Evolutionary conservation across 2,888 invertebrate genomes (phyloP).

Genomic region (Drosophila kambysellisi): DNA sequence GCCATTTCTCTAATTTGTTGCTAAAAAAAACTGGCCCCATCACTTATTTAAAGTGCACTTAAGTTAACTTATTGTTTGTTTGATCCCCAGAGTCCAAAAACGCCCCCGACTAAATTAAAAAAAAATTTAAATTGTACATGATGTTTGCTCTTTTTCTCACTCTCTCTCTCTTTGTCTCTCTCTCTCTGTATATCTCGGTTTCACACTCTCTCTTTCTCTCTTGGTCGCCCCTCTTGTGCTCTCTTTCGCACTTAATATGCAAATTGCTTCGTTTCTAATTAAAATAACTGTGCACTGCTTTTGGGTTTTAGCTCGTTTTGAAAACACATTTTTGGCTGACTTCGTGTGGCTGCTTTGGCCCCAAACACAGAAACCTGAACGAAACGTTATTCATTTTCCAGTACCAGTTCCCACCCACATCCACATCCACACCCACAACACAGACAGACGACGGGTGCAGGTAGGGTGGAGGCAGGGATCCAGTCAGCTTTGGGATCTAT

Average conservation of each 20-base stretch:
- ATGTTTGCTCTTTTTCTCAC: constrained; percentile 1
- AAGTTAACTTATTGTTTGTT: constrained; percentile 41
- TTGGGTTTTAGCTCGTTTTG: constrained; percentile 56
- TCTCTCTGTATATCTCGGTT: not conserved
- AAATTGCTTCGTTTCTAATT: constrained; percentile 80
- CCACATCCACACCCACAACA: not conserved
- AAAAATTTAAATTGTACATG: constrained; percentile 49
- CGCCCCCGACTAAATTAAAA: constrained; percentile 44
- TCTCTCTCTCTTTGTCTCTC: not conserved
- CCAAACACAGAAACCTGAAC: constrained; percentile 17
- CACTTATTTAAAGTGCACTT: constrained; percentile 52
- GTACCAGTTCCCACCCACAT: not conserved
- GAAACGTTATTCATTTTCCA: constrained; percentile 41
- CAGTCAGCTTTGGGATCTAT: constrained; percentile 66
- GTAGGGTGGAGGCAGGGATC: not conserved
- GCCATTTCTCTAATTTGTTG: constrained; percentile 24
- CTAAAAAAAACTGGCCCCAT: constrained; percentile 26
- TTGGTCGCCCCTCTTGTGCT: not conserved
- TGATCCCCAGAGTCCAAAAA: constrained; percentile 21
- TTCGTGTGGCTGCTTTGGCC: constrained; percentile 42
- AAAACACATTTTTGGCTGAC: constrained; percentile 72
- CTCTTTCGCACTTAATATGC: constrained; percentile 67
- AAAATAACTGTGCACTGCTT: constrained; percentile 78
- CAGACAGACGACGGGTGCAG: not conserved
- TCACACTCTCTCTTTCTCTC: not conserved